Conservation (phyloP, 35 echinoderm and acorn worm genomes). For the Stichopus chloronotus region DNA sequence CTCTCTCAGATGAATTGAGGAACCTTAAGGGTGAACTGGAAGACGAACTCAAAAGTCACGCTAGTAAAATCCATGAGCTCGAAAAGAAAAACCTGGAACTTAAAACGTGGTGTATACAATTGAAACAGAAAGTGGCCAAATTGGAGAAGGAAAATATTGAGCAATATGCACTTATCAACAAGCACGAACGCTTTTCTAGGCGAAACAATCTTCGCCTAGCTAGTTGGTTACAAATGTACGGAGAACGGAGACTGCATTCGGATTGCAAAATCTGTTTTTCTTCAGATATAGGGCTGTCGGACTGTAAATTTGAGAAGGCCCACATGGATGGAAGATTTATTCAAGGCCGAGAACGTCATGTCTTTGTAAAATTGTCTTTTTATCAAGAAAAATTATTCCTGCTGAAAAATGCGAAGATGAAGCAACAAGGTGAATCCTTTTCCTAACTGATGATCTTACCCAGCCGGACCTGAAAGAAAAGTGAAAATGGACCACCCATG, state of each 20-base stretch:
- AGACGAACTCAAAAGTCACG: not conserved
- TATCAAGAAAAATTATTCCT: not conserved
- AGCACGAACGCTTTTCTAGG: slow-evolving; percentile 8
- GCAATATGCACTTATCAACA: not conserved
- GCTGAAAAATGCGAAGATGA: not conserved
- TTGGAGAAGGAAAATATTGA: not conserved
- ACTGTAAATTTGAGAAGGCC: not conserved
- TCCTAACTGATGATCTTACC: not conserved
- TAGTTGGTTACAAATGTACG: not conserved
- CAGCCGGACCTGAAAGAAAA: not conserved
- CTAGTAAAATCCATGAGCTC: not conserved
- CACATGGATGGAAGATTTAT: not conserved
- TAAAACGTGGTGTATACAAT: not conserved
- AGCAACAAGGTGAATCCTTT: not conserved
- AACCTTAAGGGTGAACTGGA: not conserved
- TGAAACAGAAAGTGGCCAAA: not conserved
- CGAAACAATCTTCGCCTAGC: slow-evolving; percentile 9
- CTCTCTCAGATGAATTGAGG: not conserved
- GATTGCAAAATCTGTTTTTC: slow-evolving; percentile 1
- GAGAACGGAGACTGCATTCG: slow-evolving; percentile 7
- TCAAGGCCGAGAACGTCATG: not conserved
- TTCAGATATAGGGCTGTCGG: not conserved
- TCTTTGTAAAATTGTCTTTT: not conserved
- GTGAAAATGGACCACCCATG: not conserved
- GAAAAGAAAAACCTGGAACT: not conserved